Evolutionary conservation across 2,113 vertebrate species (phyloP), one percentile per base, ranked within the genome.

Genomic region (Naja naja): DNA sequence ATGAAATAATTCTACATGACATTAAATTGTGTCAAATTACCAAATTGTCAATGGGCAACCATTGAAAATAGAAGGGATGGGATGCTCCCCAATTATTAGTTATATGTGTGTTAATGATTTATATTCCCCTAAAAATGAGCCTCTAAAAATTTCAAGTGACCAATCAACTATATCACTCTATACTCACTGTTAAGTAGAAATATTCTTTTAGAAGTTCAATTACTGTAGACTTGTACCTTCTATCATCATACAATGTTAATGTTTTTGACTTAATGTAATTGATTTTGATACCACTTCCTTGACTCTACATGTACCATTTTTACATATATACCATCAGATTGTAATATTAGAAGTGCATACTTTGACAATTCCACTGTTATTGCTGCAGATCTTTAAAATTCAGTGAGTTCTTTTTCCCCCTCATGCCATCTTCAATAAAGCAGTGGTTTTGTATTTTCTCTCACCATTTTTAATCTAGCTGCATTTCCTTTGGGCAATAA

Each of bases 401-500:
- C 49, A 90, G 88, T 90, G 16, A 90, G 27, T 2, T 92, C 0
- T 91, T 74, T 39, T 5, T 4, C 12, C 74, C 58, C 7, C 22
- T 25, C 12, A 74, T 88, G 81, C 92, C 23, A 86, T 93, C 88
- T 53, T 58, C 20, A 18, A 47, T 89, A 18, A 93, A 30, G 89
- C 94, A 45, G 11, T 60, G 55, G 20, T 92, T 97, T 94, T 91
- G 27, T 89, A n/a, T 92, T 94, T 27, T 91, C 93, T 95, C 94
- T 95, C 91, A 11, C 54, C 91, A 18, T 94, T 93, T 94, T 94
- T 64, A 93, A 90, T 90, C 91, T 93, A 47, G 87, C 89, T 94
- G 45, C 93, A 95, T 95, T 60, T 96, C 94, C 69, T 94, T 94
- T 95, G 90, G 93, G 60, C 85, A 96, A 64, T 49, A 92, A 96